Percentiles rank a stretch among this genome's conserved stretches.
Conservation (phyloP, 2,113 vertebrate genomes). For the Pteruthius melanotis region DNA sequence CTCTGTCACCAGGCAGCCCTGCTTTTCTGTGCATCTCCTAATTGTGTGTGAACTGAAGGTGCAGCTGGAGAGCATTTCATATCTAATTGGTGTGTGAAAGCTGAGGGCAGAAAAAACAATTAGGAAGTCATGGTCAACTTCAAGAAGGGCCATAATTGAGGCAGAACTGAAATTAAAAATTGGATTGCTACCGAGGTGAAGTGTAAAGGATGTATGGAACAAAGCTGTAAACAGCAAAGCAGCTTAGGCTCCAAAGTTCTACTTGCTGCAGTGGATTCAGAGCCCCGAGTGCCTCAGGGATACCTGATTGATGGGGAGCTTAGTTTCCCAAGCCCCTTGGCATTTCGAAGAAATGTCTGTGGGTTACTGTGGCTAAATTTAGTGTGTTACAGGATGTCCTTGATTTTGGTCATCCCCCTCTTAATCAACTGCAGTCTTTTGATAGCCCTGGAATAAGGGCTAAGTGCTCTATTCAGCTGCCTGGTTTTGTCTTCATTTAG, state of each 20-base stretch:
- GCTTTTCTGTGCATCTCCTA: neutral
- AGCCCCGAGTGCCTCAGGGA: neutral
- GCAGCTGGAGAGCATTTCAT: neutral
- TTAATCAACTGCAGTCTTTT: neutral
- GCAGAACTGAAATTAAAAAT: conserved; percentile 12
- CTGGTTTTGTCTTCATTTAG: neutral
- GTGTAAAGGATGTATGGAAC: neutral
- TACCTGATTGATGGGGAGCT: neutral
- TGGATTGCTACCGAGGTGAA: neutral
- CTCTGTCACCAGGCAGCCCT: neutral
- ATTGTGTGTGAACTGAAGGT: conserved; percentile 19
- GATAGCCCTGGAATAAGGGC: neutral
- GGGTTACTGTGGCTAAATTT: neutral
- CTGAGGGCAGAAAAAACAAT: conserved; percentile 14
- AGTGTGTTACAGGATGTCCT: neutral
- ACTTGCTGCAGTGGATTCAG: neutral
- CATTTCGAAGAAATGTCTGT: neutral
- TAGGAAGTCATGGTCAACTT: conserved; percentile 1
- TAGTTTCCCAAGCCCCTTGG: neutral
- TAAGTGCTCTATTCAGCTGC: neutral
- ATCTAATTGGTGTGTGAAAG: conserved; percentile 16
- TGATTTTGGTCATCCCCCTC: neutral
- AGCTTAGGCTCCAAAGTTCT: neutral
- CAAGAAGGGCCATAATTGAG: conserved; percentile 3
- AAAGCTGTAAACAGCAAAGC: neutral